These are phyloP conservation scores for Onchidella celtica DNA, from an alignment of 2,888 invertebrate species.

Conservation along the genomic window DNA sequence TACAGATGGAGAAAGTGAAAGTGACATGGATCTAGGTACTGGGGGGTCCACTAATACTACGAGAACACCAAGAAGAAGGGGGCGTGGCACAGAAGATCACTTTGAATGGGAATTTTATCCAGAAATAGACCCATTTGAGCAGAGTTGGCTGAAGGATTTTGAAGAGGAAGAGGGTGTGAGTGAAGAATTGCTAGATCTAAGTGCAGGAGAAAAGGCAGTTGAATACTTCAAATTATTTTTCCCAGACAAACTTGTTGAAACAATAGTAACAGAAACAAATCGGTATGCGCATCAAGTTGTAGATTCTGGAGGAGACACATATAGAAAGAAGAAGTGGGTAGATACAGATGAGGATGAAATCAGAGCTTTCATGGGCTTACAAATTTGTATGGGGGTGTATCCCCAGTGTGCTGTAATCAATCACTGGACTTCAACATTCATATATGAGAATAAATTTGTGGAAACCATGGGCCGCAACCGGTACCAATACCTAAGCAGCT, in stretches of 20 bases:
- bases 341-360: neutral
- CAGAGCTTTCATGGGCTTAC: neutral
- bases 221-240: slow-evolving; percentile 18
- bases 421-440: neutral
- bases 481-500: neutral
- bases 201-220: neutral
- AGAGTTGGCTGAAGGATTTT: slow-evolving; percentile 8
- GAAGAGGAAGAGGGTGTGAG: neutral
- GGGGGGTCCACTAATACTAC: neutral
- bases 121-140: slow-evolving; percentile 3
- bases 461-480: neutral
- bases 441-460: slow-evolving; percentile 11
- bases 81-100: neutral
- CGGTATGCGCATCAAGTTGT: slow-evolving; percentile 4
- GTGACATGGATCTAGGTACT: neutral
- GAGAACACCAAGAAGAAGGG: neutral
- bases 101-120: neutral
- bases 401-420: neutral
- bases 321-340: neutral
- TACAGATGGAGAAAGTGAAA: too few species aligned
- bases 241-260: neutral
- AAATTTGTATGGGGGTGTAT: slow-evolving; percentile 16
- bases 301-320: neutral
- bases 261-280: neutral
- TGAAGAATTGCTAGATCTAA: neutral